Percentiles rank a stretch among this genome's conserved stretches.
These are phyloP conservation scores for Puma concolor DNA, from an alignment of 2,113 vertebrate genomes.

Conservation along the genomic window DNA sequence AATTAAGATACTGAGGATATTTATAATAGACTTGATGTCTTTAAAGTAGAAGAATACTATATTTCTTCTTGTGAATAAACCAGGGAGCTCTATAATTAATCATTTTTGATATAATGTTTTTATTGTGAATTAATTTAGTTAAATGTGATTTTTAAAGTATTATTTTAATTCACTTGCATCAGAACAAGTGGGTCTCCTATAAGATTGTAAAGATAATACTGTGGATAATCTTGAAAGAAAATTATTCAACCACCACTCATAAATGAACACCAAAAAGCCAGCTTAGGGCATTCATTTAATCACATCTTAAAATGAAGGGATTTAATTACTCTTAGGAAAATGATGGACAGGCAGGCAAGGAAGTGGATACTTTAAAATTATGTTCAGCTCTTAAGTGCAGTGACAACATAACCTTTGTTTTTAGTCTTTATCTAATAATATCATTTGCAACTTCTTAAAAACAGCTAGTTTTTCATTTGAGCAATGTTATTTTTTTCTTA, in stretches of 20 bases:
- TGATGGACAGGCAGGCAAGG: neutral
- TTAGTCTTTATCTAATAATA: neutral
- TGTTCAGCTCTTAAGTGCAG: neutral
- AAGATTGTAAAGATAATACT: neutral
- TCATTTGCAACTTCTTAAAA: neutral
- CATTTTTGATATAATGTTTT: neutral
- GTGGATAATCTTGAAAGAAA: conserved; percentile 13
- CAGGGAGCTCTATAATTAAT: neutral
- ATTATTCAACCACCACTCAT: neutral
- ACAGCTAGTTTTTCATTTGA: neutral
- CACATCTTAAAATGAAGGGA: conserved; percentile 24
- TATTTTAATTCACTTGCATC: neutral
- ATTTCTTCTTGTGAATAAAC: conserved; percentile 13
- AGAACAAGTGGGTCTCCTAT: neutral
- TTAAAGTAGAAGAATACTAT: neutral
- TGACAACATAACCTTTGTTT: neutral
- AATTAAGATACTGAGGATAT: neutral
- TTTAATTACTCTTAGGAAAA: neutral
- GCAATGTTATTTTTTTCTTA: neutral
- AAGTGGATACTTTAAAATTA: neutral
- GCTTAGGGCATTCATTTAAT: neutral
- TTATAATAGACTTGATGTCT: conserved; percentile 20
- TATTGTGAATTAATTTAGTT: conserved; percentile 35
- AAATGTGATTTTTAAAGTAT: neutral
- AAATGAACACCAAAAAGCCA: neutral